Evolutionary conservation across 2,113 vertebrate genomes (phyloP), one percentile per base, ranked within the genome.

Genomic region (Bagarius yarrelli): DNA sequence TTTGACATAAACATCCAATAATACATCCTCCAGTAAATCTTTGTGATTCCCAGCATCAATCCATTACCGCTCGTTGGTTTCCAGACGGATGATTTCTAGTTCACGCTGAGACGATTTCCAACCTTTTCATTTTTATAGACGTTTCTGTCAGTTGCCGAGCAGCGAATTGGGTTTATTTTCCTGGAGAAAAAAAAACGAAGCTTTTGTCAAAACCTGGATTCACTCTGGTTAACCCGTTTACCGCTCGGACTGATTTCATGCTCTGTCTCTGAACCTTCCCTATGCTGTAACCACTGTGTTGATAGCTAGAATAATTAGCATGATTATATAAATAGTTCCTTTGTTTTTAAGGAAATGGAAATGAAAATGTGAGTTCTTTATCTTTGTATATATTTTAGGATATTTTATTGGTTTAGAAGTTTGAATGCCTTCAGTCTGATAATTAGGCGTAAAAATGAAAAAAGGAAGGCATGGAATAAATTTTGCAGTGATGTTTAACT

Each of bases 401-500:
- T 30, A 50, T 34, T 91, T 92, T n/a, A 66, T 66, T 34, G n/a
- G 47, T 76, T 81, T 47, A 66, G 18, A 3, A 44, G 27, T 36
- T 88, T 93, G 86, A 88, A 93, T 84, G 91, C 90, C 91, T 93
- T 93, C 94, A 94, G 95, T 94, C 93, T 90, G 93, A 89, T 93
- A 94, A 94, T 89, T 86, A 93, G 91, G 89, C 92, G 85, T 93
- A 93, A 95, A 94, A 93, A 88, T 86, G 93, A 95, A 94, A 93
- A 88, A 88, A 93, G 93, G 94, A 92, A 94, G 94, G 93, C 94
- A 90, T 95, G 94, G 89, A 91, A 88, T 83, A 92, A 98, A 93
- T 94, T 94, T 93, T 91, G 94, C 94, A 94, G 94, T 91, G 84
- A 92, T 95, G 94, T 95, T 95, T 98, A 99, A 98, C 94, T 96